Percentiles rank a stretch among this genome's conserved stretches.
phyloP scores from a whole-genome alignment of 2,797 vertebrate species.

The Miichthys miiuy region DNA sequence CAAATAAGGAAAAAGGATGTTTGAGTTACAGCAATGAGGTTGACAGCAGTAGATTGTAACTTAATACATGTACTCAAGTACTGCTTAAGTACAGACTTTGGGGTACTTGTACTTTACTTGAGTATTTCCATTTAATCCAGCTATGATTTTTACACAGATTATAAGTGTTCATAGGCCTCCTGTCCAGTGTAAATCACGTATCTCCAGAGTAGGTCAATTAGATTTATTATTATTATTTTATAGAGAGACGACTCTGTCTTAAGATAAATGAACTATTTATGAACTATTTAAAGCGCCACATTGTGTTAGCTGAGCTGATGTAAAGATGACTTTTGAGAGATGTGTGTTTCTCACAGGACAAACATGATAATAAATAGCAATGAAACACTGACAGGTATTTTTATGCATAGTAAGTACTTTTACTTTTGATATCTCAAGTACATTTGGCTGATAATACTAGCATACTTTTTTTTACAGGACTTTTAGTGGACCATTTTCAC shows the following conservation, averaged over 20 bases:
- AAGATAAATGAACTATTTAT: too few species aligned
- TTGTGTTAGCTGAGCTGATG: too few species aligned
- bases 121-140: not conserved
- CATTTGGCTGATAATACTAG: not conserved
- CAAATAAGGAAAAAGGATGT: not conserved
- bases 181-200: not conserved
- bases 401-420: not conserved
- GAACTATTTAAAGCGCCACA: too few species aligned
- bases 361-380: not conserved
- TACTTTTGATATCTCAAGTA: not conserved
- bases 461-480: not conserved
- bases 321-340: too few species aligned
- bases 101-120: not conserved
- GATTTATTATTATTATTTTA: too few species aligned
- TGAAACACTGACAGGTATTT: not conserved
- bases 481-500: not conserved
- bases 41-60: not conserved
- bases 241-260: too few species aligned
- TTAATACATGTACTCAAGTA: not conserved
- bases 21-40: not conserved
- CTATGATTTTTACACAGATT: too few species aligned
- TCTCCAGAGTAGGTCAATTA: not conserved
- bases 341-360: too few species aligned
- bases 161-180: not conserved
- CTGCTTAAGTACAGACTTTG: not conserved